A percentile compares a stretch with the other conserved stretches of the same genome.
Evolutionary conservation across 2,113 vertebrate species (phyloP).

Genomic region (Prietella phreatophila): DNA sequence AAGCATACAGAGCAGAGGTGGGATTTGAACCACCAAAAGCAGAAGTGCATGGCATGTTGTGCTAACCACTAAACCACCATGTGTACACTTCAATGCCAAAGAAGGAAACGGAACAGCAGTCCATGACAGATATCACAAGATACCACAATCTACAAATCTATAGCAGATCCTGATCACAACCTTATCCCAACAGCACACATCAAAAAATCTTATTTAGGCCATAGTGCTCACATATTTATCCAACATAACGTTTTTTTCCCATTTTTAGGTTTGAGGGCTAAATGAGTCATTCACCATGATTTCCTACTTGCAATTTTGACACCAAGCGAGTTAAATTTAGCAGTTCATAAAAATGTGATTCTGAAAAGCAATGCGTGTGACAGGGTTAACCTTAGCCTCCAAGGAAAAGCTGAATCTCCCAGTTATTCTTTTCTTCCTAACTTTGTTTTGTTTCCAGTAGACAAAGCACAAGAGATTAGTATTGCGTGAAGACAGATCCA

Average conservation of each 20-base stretch:
- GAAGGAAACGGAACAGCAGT: not conserved
- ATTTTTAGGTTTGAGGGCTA: not conserved
- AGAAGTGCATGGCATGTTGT: no score
- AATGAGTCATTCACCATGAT: conserved; percentile 16
- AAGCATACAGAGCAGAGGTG: no score
- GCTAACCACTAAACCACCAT: no score
- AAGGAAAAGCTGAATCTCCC: conserved; percentile 15
- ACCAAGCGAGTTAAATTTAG: conserved; percentile 21
- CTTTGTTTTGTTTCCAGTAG: conserved; percentile 60
- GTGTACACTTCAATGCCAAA: not conserved
- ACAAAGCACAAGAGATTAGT: conserved; percentile 71
- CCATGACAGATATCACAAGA: not conserved
- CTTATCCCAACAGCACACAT: not conserved
- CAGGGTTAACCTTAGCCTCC: conserved; percentile 31
- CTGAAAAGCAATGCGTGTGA: conserved; percentile 1
- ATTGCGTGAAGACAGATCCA: conserved; percentile 62
- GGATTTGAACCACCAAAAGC: no score
- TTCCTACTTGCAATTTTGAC: conserved; percentile 7
- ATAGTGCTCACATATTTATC: not conserved
- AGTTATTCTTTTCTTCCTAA: conserved; percentile 58
- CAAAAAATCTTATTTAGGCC: conserved; percentile 2
- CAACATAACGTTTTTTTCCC: not conserved
- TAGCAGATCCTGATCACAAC: not conserved
- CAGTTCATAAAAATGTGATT: conserved; percentile 4
- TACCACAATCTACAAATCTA: not conserved